Evolutionary conservation across 2,888 invertebrate species (phyloP).

Genomic region (Gnatocerus cornutus): DNA sequence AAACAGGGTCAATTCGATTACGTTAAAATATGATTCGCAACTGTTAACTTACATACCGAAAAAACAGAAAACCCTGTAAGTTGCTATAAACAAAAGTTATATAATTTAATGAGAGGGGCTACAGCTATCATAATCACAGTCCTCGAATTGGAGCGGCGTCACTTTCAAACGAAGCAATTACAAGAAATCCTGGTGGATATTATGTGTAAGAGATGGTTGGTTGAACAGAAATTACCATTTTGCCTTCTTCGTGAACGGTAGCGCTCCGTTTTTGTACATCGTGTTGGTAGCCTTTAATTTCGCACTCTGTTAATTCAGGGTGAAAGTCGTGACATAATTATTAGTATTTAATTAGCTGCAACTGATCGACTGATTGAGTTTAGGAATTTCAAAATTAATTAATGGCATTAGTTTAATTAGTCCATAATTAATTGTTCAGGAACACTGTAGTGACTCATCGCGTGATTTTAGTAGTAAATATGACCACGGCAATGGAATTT

Average conservation of each 20-base stretch:
- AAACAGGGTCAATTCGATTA: conserved; percentile 33
- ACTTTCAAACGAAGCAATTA: conserved; percentile 7
- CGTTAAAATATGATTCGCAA: conserved; percentile 33
- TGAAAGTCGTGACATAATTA: conserved; percentile 15
- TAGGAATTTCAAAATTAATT: conserved; percentile 12
- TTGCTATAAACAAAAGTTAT: not conserved
- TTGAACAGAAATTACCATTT: conserved; percentile 1
- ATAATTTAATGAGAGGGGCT: not conserved
- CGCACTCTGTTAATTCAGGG: not conserved
- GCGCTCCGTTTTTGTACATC: not conserved
- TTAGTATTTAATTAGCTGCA: conserved; percentile 31
- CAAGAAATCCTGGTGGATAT: conserved; percentile 6
- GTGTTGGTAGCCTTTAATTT: conserved; percentile 7
- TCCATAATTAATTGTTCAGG: conserved; percentile 26
- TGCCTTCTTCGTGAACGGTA: not conserved
- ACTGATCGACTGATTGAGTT: conserved; percentile 11
- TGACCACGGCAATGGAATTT: conserved; percentile 21
- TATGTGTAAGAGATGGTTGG: conserved; percentile 1
- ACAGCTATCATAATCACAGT: not conserved
- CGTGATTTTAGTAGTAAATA: conserved; percentile 27
- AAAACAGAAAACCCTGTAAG: not conserved
- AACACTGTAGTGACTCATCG: conserved; percentile 24
- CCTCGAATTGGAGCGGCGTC: not conserved
- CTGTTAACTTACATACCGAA: too few relatives aligned
- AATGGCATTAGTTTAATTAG: conserved; percentile 38